Percentiles rank a stretch among this genome's conserved stretches.
phyloP scores from a whole-genome alignment of 1,140 invertebrate species.

The Hyphantria cunea region DNA sequence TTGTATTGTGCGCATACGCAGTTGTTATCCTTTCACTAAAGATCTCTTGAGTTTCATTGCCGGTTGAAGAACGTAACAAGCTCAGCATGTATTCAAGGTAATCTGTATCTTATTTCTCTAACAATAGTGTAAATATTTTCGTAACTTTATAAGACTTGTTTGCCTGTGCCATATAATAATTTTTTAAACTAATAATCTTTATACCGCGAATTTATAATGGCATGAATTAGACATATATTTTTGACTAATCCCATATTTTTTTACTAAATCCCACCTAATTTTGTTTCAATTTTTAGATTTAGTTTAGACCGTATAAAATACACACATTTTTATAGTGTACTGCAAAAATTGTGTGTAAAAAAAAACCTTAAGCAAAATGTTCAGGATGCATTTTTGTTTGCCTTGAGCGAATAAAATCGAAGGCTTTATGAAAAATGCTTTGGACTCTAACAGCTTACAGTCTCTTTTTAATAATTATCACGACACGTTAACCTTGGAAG shows the following conservation, averaged over 20 bases:
- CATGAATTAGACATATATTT: too few species aligned
- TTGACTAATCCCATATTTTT: too few species aligned
- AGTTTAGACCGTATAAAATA: conserved; percentile 35
- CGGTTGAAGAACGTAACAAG: conserved; percentile 62
- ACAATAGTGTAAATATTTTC: conserved; percentile 13
- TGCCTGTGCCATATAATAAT: conserved; percentile 24
- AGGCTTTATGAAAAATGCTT: conserved; percentile 72
- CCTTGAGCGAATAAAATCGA: conserved; percentile 54
- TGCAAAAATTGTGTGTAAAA: conserved; percentile 77
- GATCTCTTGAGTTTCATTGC: conserved; percentile 79
- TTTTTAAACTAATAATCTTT: conserved; percentile 1
- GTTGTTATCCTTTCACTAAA: conserved; percentile 81
- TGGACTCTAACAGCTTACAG: conserved; percentile 33
- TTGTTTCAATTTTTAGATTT: too few species aligned
- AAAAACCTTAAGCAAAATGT: conserved; percentile 33
- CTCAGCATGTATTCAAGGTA: conserved; percentile 56
- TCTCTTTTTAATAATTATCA: too few species aligned
- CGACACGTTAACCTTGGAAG: too few species aligned
- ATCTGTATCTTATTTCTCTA: conserved; percentile 6
- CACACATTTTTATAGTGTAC: conserved; percentile 78
- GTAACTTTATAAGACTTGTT: conserved; percentile 5
- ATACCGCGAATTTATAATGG: too few species aligned
- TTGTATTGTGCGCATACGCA: conserved; percentile 52
- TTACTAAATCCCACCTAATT: too few species aligned
- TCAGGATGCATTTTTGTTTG: conserved; percentile 67